Base-by-base conservation (phyloP, 2,888 invertebrate species). In the Fragum fragum region DNA sequence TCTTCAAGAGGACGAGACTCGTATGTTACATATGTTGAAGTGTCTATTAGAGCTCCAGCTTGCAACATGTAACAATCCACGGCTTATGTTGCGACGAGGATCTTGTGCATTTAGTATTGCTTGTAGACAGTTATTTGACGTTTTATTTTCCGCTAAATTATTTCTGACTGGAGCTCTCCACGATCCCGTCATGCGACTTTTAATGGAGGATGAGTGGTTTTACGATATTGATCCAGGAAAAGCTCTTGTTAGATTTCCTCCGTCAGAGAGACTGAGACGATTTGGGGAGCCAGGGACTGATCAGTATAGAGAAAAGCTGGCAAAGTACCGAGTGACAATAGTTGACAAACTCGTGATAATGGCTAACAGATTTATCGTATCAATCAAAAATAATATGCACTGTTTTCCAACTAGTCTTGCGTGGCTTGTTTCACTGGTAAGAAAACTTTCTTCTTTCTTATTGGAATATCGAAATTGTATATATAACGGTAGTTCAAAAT, bases 141-240 rank as follows among this genome's bases (percentile, higher is more conserved):
- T 97, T 0, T 96, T 98, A 90, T 97, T 98, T 90, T 97, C 98
- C 0, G 98, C 98, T 0, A 97, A 98, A 89, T 96, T 98, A 91
- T 99, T 99, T 95, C 96, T 99, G 28, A 97, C 98, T 1, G 97
- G 98, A 0, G 97, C 98, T 0, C 95, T 99, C 16, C 97, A 98
- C 94, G 97, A 97, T 61, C 98, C 99, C 0, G 97, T 99, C 70
- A 97, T 99, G 96, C 92, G 97, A 73, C 96, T 99, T 61, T 95
- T 99, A 53, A 97, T 97, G 94, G 98, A 98, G 89, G 98, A 98
- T 92, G 98, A 99, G 93, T 97, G 97, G 95, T 98, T 97, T 95
- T 96, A 99, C 72, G 99, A 99, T 93, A 96, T 98, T 47, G 98
- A 99, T 95, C 97, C 98, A 0, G 97, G 97, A 85, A 98, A 98